Percentiles rank a stretch among this genome's conserved stretches.
Conservation (phyloP, 1,140 invertebrate genomes). For the Eueides isabella region DNA sequence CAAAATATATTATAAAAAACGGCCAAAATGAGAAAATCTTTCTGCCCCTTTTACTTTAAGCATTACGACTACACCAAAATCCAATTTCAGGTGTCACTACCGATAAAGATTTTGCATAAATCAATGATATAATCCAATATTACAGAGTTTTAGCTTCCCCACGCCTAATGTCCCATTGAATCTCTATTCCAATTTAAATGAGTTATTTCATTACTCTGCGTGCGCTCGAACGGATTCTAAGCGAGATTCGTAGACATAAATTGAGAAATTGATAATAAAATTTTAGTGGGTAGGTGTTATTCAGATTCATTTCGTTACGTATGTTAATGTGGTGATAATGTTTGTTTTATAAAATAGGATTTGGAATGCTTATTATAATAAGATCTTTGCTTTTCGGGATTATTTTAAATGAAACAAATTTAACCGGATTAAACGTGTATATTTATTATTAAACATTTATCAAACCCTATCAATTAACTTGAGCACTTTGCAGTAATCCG, state of each 20-base stretch:
- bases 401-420: too few relatives aligned
- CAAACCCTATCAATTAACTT: too few relatives aligned
- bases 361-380: neutral
- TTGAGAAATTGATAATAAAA: conserved; percentile 76
- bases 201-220: conserved; percentile 78
- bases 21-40: conserved; percentile 27
- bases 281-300: conserved; percentile 56
- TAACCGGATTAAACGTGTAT: too few relatives aligned
- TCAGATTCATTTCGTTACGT: conserved; percentile 21
- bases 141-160: conserved; percentile 66
- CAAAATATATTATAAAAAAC: conserved; percentile 13
- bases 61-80: conserved; percentile 71
- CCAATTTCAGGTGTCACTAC: conserved; percentile 73
- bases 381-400: too few relatives aligned
- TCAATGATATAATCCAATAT: conserved; percentile 80
- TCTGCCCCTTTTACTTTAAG: conserved; percentile 41
- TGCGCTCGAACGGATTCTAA: conserved; percentile 54
- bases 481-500: too few relatives aligned
- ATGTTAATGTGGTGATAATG: neutral
- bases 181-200: conserved; percentile 80
- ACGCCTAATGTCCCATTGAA: conserved; percentile 78
- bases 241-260: conserved; percentile 66
- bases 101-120: conserved; percentile 81
- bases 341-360: neutral
- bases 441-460: too few relatives aligned